A percentile compares a stretch with the other conserved stretches of the same genome.
Conservation (phyloP, 1,140 invertebrate genomes). For the Tyrophagus putrescentiae region DNA sequence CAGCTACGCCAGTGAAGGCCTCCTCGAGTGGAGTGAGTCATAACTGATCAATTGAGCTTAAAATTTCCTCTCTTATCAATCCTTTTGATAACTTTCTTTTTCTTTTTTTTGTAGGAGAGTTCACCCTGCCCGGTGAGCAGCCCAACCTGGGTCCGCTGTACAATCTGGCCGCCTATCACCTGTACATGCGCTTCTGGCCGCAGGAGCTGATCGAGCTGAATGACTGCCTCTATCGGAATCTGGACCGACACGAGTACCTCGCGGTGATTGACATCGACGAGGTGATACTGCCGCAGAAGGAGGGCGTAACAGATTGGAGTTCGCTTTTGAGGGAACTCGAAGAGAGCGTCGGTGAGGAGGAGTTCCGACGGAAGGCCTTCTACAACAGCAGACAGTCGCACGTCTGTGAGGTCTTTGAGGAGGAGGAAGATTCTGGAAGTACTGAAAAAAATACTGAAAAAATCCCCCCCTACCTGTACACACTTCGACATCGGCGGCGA, state of each 20-base stretch:
- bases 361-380: background rate
- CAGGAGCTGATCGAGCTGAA: slow-evolving; percentile 29
- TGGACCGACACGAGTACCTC: slow-evolving; percentile 30
- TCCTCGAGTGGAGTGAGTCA: too few relatives aligned
- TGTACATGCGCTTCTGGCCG: background rate
- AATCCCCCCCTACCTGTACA: background rate
- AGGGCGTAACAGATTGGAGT: slow-evolving; percentile 8
- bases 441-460: background rate
- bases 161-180: background rate
- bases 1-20: slow-evolving; percentile 37
- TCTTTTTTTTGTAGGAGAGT: background rate
- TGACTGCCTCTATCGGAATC: slow-evolving; percentile 33
- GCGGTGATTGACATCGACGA: slow-evolving; percentile 35
- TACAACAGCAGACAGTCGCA: background rate
- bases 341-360: background rate
- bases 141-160: background rate
- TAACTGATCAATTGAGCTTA: too few relatives aligned
- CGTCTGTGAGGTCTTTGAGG: background rate
- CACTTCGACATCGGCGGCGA: background rate
- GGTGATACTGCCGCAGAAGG: slow-evolving; percentile 31
- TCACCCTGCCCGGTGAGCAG: background rate
- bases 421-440: too few relatives aligned
- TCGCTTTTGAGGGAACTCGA: background rate
- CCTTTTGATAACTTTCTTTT: background rate
- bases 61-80: too few relatives aligned